phyloP scores from a whole-genome alignment of 2,797 vertebrate species.

The Cichlasoma orientale region DNA sequence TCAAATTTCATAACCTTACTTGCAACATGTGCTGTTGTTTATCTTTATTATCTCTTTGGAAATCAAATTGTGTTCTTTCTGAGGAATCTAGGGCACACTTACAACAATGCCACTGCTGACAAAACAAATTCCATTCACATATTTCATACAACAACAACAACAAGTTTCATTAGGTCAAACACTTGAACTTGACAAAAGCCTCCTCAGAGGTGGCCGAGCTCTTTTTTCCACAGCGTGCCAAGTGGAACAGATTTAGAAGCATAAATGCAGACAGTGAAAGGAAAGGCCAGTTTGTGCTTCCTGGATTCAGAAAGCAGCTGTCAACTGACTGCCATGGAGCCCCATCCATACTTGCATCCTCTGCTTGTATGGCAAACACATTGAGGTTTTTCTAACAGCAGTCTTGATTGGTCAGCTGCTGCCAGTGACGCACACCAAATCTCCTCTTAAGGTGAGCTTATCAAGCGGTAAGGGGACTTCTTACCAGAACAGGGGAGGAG shows the following conservation, averaged over 20 bases:
- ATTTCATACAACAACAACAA: constrained; percentile 9
- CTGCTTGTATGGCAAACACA: not conserved
- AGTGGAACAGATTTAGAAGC: not conserved
- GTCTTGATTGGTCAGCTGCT: constrained; percentile 45
- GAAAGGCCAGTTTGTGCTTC: not conserved
- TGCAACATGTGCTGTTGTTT: not conserved
- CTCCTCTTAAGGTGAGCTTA: constrained; percentile 53
- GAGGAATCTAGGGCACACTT: not conserved
- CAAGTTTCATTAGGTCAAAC: constrained; percentile 27
- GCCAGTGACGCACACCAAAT: constrained; percentile 59
- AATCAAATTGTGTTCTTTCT: not conserved
- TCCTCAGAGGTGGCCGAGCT: constrained; percentile 2
- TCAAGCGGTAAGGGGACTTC: constrained; percentile 54
- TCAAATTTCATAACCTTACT: not conserved
- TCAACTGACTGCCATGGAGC: constrained; percentile 9
- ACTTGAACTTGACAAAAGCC: constrained; percentile 4
- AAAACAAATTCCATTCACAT: constrained; percentile 25
- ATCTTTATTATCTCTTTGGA: not conserved
- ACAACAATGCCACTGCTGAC: not conserved
- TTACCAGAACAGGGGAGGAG: not conserved
- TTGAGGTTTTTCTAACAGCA: constrained; percentile 24
- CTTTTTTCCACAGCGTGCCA: not conserved
- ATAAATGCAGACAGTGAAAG: not conserved
- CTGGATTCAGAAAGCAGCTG: constrained; percentile 13
- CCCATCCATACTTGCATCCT: constrained; percentile 6